Conservation (phyloP, 92 coral and sea anemone genomes). For the Umimayanthus chanpuru region DNA sequence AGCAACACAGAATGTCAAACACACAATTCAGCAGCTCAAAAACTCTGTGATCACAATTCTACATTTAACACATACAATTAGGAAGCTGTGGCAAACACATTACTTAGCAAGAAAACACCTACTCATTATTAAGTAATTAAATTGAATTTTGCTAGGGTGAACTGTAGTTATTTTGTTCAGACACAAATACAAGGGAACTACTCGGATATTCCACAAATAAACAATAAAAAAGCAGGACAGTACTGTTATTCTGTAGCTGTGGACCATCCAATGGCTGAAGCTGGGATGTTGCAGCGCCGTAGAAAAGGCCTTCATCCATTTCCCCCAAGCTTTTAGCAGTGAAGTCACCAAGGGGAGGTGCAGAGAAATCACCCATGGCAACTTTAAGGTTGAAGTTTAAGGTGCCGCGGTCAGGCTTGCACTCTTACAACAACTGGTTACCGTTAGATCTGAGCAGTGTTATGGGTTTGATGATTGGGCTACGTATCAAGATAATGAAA, state of each 20-base stretch:
- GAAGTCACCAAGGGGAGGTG: constrained; percentile 79
- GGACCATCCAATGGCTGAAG: constrained; percentile 76
- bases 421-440: constrained; percentile 42
- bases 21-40: background rate
- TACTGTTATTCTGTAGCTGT: constrained; percentile 85
- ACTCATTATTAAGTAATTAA: no score
- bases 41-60: background rate
- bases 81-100: background rate
- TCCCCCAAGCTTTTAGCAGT: constrained; percentile 69
- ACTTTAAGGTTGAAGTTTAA: constrained; percentile 44
- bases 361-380: constrained; percentile 79
- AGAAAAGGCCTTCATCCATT: constrained; percentile 90
- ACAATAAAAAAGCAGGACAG: constrained; percentile 47
- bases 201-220: background rate
- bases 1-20: background rate
- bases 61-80: background rate
- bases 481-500: constrained; percentile 75
- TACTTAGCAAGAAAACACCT: background rate
- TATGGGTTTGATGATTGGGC: constrained; percentile 32
- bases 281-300: constrained; percentile 80
- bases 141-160: background rate
- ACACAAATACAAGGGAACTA: background rate
- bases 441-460: constrained; percentile 41
- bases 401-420: constrained; percentile 35
- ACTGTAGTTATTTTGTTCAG: background rate